Percentiles rank a stretch among this genome's conserved stretches.
Evolutionary conservation across 1,140 invertebrate genomes (phyloP).

Genomic region (Yoshiicerus persimilis): DNA sequence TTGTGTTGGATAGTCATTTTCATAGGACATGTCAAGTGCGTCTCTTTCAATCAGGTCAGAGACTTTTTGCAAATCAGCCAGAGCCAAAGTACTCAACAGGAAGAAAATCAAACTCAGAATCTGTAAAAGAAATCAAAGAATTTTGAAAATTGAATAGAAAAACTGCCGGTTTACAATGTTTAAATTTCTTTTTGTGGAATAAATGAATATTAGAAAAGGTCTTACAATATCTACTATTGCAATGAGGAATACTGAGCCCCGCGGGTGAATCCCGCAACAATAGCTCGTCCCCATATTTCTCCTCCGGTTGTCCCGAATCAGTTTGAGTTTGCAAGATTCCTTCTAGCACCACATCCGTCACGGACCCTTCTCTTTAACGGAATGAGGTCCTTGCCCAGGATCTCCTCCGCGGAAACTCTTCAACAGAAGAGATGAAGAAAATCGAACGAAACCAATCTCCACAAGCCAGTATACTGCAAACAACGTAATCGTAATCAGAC

Average conservation of each 20-base stretch:
- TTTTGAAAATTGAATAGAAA: neutral
- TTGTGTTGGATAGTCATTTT: constrained; percentile 4
- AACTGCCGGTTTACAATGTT: neutral
- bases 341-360: neutral
- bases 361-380: neutral
- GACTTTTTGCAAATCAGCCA: constrained; percentile 46
- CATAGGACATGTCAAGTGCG: constrained; percentile 3
- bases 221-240: constrained; percentile 48
- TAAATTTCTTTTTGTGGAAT: no score
- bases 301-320: constrained; percentile 6
- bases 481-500: neutral
- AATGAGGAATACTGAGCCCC: constrained; percentile 41
- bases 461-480: neutral
- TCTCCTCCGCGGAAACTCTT: neutral
- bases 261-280: constrained; percentile 39
- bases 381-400: neutral
- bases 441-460: neutral
- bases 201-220: no score
- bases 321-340: neutral
- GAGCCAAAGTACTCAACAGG: constrained; percentile 42
- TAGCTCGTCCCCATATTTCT: constrained; percentile 32
- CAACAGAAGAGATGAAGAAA: neutral
- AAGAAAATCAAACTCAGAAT: constrained; percentile 44
- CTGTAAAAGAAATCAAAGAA: constrained; percentile 35
- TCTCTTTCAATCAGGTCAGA: constrained; percentile 37